phyloP scores from a whole-genome alignment of 1,140 invertebrate species.

The Polypedilum vanderplanki region DNA sequence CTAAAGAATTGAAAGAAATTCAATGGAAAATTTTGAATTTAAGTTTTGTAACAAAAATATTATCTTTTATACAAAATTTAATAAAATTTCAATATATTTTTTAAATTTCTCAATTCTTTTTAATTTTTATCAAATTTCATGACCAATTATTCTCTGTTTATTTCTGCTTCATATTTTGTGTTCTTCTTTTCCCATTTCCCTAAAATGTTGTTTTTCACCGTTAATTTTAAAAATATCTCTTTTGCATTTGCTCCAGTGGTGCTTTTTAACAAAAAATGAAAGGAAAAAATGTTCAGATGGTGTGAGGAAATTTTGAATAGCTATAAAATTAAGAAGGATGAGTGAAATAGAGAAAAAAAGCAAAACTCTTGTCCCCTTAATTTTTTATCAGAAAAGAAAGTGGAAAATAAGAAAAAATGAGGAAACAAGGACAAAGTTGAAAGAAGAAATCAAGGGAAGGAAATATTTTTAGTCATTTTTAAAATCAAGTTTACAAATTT shows the following conservation, averaged over 20 bases:
- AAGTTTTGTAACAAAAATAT: too few relatives aligned
- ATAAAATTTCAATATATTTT: too few relatives aligned
- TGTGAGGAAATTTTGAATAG: background rate
- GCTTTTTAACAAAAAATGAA: background rate
- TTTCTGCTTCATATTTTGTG: too few relatives aligned
- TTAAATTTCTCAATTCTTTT: too few relatives aligned
- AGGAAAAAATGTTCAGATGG: background rate
- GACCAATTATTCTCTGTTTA: too few relatives aligned
- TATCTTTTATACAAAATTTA: too few relatives aligned
- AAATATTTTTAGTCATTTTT: too few relatives aligned
- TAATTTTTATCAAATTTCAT: too few relatives aligned
- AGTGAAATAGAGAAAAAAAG: background rate
- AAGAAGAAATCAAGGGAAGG: background rate
- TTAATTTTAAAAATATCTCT: background rate
- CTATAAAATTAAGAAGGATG: background rate
- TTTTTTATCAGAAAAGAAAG: background rate
- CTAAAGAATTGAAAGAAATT: too few relatives aligned
- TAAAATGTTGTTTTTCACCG: background rate
- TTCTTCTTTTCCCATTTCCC: too few relatives aligned
- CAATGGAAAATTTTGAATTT: too few relatives aligned
- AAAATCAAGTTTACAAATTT: too few relatives aligned
- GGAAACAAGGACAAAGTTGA: background rate
- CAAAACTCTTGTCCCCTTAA: background rate
- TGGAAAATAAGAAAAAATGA: background rate
- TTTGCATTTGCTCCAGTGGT: background rate